Base-by-base conservation (phyloP, 2,797 vertebrate genomes). In the Helostoma temminkii region DNA sequence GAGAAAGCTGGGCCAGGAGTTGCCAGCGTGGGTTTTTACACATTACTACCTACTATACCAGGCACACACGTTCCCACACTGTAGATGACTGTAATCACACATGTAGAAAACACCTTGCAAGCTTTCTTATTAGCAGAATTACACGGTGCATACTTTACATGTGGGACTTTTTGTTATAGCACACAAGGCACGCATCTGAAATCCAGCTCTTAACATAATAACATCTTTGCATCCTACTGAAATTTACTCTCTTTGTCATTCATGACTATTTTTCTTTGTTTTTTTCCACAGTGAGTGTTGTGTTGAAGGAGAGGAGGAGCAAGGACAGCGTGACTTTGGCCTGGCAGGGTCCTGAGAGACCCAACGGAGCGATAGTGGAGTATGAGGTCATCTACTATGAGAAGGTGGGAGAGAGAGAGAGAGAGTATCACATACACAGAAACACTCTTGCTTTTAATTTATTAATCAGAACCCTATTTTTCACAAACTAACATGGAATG, bases 301-400 rank as follows among this genome's bases (percentile, higher is more conserved):
- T 96, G 71, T 69, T 96, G 83, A 96, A 96, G 76, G 95, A 96
- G 79, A 92, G 95, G 73, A 91, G 92, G 84, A 96, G 94, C 82
- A 95, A 95, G 85, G 95, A 95, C 89, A 96, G 95, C 8, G 92
- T 96, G 83, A 96, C 95, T 46, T 93, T 96, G 85, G 94, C 95
- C 53, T 96, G 95, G 93, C 94, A 96, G 87, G 95, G 93, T 59
- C 94, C 94, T 0, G 92, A 95, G 77, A 92, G 92, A 81, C 92
- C 94, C 70, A 94, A 89, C 14, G 94, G 93, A 39, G 94, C 72
- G 18, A 93, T 94, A 8, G 92, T 96, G 75, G 95, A 95, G 78
- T 96, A 95, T 82, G 95, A 96, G 84, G 93, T 96, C 72, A 95
- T 95, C 83, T 96, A 95, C 83, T 96, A 95, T 32, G 95, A 96